Percentiles rank a stretch among this genome's conserved stretches.
These are phyloP conservation scores for Plectrocnemia conspersa DNA, from an alignment of 1,140 invertebrate genomes.

Conservation along the genomic window DNA sequence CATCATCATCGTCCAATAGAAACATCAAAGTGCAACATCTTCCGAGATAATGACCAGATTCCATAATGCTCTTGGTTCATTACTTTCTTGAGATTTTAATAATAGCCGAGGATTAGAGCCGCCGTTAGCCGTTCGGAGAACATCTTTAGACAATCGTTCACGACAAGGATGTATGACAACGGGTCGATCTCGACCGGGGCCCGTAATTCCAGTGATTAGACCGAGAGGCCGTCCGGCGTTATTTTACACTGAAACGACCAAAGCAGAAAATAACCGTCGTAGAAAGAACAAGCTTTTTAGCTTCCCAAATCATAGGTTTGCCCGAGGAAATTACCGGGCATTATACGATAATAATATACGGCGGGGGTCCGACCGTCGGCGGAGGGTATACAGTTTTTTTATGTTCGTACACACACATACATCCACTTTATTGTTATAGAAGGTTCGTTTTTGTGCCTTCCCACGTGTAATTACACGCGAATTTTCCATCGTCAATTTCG, in stretches of 20 bases:
- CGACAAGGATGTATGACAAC: constrained; percentile 2
- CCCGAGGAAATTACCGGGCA: constrained; percentile 28
- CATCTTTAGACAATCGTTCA: no score
- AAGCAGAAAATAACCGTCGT: constrained; percentile 33
- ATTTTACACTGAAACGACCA: constrained; percentile 33
- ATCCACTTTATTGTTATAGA: constrained; percentile 21
- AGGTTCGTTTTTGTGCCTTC: constrained; percentile 14
- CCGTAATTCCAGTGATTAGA: constrained; percentile 30
- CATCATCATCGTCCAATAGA: no score
- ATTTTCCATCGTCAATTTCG: constrained; percentile 30
- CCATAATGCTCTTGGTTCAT: no score
- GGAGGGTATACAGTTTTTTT: neutral
- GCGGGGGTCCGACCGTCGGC: constrained; percentile 7
- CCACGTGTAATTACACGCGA: constrained; percentile 30
- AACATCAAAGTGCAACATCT: no score
- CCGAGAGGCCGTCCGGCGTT: constrained; percentile 17
- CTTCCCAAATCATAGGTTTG: constrained; percentile 32
- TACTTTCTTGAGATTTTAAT: no score
- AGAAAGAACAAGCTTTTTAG: constrained; percentile 34
- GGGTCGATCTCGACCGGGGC: constrained; percentile 5
- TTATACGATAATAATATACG: constrained; percentile 31
- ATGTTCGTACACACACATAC: neutral
- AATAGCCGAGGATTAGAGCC: no score
- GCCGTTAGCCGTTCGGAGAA: no score
- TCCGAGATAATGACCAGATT: no score